Percentiles rank a stretch among this genome's conserved stretches.
Evolutionary conservation across 1,140 invertebrate species (phyloP).

Genomic region (Drusus annulatus): DNA sequence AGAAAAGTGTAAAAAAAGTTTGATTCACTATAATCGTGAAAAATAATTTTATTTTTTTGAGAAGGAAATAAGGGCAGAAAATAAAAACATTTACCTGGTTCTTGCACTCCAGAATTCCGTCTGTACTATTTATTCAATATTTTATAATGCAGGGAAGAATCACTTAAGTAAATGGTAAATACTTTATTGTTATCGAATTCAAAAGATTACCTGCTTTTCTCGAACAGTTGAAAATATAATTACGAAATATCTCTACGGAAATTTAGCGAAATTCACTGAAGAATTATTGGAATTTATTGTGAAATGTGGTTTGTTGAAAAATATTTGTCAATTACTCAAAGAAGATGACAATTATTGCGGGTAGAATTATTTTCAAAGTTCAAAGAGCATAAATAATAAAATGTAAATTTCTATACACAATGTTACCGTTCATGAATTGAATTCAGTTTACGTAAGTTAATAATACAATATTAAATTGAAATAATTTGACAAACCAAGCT

Average conservation of each 20-base stretch:
- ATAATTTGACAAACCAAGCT: no score
- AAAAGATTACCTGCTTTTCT: conserved; percentile 39
- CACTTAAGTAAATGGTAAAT: conserved; percentile 1
- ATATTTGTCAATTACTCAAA: not conserved
- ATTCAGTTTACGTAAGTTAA: no score
- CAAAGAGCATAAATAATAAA: no score
- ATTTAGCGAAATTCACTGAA: not conserved
- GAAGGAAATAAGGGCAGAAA: no score
- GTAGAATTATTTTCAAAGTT: not conserved
- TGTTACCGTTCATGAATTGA: no score
- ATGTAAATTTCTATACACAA: no score
- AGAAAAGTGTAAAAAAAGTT: no score
- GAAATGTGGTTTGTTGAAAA: conserved; percentile 4
- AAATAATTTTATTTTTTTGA: no score
- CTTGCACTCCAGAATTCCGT: not conserved
- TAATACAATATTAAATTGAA: no score
- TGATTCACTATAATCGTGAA: no score
- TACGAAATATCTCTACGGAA: not conserved
- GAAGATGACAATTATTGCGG: not conserved
- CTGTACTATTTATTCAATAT: conserved; percentile 38
- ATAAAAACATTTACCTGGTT: conserved; percentile 26
- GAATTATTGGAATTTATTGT: not conserved
- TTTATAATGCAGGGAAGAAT: conserved; percentile 35
- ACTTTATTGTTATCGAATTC: conserved; percentile 36
- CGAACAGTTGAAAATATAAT: conserved; percentile 20